Base-by-base conservation (phyloP, 2,797 vertebrate genomes). In the Linurgus olivaceus region DNA sequence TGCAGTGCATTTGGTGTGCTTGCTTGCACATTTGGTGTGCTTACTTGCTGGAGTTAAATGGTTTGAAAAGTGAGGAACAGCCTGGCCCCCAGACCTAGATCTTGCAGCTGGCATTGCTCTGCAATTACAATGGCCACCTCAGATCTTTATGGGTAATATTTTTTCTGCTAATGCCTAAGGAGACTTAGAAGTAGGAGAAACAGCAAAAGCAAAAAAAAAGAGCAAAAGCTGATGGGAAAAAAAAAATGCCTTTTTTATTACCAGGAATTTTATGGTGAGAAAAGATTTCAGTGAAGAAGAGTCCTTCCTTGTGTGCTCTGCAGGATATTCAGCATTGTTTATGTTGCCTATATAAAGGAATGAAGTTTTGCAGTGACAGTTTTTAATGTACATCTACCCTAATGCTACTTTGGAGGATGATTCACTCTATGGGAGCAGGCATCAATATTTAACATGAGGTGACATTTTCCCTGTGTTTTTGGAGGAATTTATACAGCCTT, bases 31-130 rank as follows among this genome's bases (percentile, higher is more conserved):
- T 91, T 81, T 77, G 79, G 74, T 92, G 58, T 88, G 33, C 86
- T 79, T 96, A 29, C 91, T 66, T 67, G 42, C 76, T 93, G 28
- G 62, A 94, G 58, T 90, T 92, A 73, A 81, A 73, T 63, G 47
- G 25, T 74, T 96, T 0, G 9, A 87, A 84, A 94, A 96, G 61
- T n/a, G 44, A 75, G 68, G 89, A 94, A 57, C 59, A 95, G 82
- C 45, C 71, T 95, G 87, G 89, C 85, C 89, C 68, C 78, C 75
- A 96, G 86, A 86, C 61, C 63, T 77, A 81, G 61, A 65, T 85
- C 75, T 78, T 95, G 73, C 89, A 96, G 54, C 70, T 79, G 45
- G 11, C 71, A 25, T 42, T 77, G 55, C 62, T 66, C 14, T 74
- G 57, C 20, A 52, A 45, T 72, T 73, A 12, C 62, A 47, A 0